phyloP scores from a whole-genome alignment of 2,888 invertebrate species.

The Dasypogon diadema region DNA sequence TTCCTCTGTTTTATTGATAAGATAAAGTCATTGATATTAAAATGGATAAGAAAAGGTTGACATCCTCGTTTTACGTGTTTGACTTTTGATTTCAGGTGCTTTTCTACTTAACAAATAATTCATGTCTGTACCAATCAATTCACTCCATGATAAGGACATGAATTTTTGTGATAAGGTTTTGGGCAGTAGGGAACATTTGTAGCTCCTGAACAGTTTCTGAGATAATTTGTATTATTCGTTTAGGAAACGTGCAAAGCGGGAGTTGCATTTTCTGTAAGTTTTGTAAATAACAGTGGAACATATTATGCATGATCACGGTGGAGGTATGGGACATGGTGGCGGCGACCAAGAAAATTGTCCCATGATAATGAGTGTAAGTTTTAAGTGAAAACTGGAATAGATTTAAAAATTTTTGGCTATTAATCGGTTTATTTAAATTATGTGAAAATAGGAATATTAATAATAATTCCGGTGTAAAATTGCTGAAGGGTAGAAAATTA shows the following conservation, averaged over 20 bases:
- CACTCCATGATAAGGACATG: neutral
- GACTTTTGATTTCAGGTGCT: no score
- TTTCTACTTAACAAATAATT: neutral
- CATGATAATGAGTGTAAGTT: conserved; percentile 67
- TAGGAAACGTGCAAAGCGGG: neutral
- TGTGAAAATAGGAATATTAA: no score
- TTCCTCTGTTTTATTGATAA: neutral
- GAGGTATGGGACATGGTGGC: neutral
- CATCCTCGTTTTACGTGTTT: no score
- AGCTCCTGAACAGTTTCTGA: neutral
- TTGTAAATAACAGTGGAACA: conserved; percentile 40
- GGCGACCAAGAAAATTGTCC: conserved; percentile 59
- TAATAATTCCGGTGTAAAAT: no score
- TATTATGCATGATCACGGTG: conserved; percentile 60
- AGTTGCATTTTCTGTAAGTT: neutral
- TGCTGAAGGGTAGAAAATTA: no score
- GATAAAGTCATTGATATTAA: neutral
- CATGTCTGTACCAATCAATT: neutral
- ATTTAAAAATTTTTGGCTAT: no score
- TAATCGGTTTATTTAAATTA: no score
- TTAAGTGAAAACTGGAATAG: no score
- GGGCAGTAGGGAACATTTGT: neutral
- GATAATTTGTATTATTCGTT: conserved; percentile 9
- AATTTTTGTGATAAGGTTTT: neutral
- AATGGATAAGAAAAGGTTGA: no score